Conservation (phyloP, 1,140 invertebrate species). For the Euglossa dilemma region DNA sequence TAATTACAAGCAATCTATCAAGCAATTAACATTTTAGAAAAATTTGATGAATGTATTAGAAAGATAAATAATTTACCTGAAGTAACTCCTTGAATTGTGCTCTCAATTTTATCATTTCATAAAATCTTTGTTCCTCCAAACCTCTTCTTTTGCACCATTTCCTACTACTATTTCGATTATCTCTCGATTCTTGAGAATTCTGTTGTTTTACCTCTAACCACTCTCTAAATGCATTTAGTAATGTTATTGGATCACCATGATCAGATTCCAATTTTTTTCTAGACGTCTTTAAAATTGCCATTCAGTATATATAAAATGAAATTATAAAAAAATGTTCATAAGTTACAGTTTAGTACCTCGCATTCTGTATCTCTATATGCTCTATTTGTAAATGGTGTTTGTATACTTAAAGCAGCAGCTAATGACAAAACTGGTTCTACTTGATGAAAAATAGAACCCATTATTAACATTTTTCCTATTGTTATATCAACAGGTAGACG, state of each 20-base stretch:
- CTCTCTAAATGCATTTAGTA: constrained; percentile 94
- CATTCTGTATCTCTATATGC: constrained; percentile 93
- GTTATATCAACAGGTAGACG: constrained; percentile 96
- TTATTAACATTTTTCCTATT: constrained; percentile 97
- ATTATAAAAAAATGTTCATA: constrained; percentile 17
- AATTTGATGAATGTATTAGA: constrained; percentile 23
- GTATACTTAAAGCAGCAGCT: constrained; percentile 95
- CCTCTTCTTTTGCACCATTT: constrained; percentile 95
- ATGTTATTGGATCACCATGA: constrained; percentile 97
- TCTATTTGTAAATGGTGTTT: constrained; percentile 95
- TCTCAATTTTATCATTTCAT: constrained; percentile 96
- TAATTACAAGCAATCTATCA: constrained; percentile 39
- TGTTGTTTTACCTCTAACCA: constrained; percentile 92
- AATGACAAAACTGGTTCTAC: constrained; percentile 96
- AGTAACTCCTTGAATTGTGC: constrained; percentile 94
- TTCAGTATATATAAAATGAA: constrained; percentile 33
- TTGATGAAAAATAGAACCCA: constrained; percentile 94
- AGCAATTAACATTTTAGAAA: neutral
- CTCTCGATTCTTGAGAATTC: constrained; percentile 71
- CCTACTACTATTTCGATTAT: constrained; percentile 82
- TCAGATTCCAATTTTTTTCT: constrained; percentile 93
- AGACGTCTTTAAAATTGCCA: constrained; percentile 84
- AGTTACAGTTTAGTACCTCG: constrained; percentile 82
- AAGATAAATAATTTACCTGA: constrained; percentile 82
- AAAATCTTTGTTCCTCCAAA: constrained; percentile 97